These are phyloP conservation scores for Alectura lathami DNA, from an alignment of 2,113 vertebrate species.

Conservation along the genomic window DNA sequence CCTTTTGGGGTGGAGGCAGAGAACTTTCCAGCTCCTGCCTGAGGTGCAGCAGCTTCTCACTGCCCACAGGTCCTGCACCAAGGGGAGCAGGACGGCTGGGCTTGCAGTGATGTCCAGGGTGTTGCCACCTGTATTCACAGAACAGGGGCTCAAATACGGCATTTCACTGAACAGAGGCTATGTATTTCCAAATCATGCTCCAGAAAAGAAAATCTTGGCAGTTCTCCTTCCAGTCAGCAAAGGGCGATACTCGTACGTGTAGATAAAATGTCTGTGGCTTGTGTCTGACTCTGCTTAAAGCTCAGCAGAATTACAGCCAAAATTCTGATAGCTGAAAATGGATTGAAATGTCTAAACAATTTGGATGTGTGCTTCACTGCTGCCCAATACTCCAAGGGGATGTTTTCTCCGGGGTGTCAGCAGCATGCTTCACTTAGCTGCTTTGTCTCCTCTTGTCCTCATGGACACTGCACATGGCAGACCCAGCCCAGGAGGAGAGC, in stretches of 20 bases:
- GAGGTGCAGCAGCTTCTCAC: neutral
- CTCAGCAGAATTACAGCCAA: slow-evolving; percentile 2
- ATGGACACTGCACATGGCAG: neutral
- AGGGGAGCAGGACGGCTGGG: neutral
- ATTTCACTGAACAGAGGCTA: neutral
- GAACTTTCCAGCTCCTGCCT: neutral
- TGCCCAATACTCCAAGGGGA: neutral
- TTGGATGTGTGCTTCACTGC: neutral
- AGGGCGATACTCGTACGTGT: neutral
- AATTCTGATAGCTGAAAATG: neutral
- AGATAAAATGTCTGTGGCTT: neutral
- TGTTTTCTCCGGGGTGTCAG: neutral
- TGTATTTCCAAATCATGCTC: neutral
- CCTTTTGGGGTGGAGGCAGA: neutral
- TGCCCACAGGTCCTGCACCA: rapidly evolving
- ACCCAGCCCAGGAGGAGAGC: neutral
- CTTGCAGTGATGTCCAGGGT: neutral
- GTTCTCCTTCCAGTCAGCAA: neutral
- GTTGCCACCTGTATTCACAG: neutral
- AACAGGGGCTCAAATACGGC: neutral
- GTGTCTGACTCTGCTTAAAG: neutral
- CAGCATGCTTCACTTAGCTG: neutral
- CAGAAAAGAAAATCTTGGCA: neutral
- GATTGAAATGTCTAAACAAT: neutral
- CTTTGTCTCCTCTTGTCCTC: neutral